These are phyloP conservation scores for Selenia dentaria DNA, from an alignment of 2,888 invertebrate species.

Conservation along the genomic window DNA sequence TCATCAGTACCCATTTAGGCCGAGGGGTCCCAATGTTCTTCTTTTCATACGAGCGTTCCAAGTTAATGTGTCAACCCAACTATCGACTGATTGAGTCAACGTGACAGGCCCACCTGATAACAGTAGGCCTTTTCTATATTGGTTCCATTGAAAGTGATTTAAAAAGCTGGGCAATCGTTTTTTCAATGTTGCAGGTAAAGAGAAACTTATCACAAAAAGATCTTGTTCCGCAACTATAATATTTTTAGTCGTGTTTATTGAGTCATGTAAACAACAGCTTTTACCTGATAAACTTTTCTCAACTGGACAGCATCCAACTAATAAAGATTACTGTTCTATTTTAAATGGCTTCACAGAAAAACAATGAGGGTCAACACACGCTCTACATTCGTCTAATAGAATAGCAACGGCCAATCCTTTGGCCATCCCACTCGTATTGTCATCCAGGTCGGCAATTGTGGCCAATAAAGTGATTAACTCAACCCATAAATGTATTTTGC, in stretches of 20 bases:
- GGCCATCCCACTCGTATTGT: conserved; percentile 59
- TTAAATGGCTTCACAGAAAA: conserved; percentile 32
- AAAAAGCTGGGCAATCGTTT: conserved; percentile 9
- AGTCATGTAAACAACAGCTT: conserved; percentile 23
- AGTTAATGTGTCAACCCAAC: conserved; percentile 18
- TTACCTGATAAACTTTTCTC: conserved; percentile 4
- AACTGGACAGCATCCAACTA: conserved; percentile 27
- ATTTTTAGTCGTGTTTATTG: conserved; percentile 9
- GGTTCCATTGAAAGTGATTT: conserved; percentile 2
- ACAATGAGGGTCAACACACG: conserved; percentile 56
- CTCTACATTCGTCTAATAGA: conserved; percentile 52
- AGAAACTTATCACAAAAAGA: conserved; percentile 9
- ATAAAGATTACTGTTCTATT: conserved; percentile 26
- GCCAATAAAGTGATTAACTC: conserved; percentile 79
- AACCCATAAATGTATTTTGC: conserved; percentile 66
- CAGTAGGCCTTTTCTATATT: conserved; percentile 5
- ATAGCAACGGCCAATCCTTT: conserved; percentile 47
- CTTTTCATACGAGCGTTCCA: conserved; percentile 18
- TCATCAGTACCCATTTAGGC: conserved; percentile 38
- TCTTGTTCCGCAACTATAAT: conserved; percentile 9
- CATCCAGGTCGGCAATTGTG: conserved; percentile 59
- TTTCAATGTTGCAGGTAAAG: conserved; percentile 9
- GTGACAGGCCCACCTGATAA: conserved; percentile 12
- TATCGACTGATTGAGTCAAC: conserved; percentile 19
- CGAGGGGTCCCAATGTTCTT: conserved; percentile 17